Conservation (phyloP, 1,140 invertebrate genomes). For the Zaprionus kolodkinae region DNA sequence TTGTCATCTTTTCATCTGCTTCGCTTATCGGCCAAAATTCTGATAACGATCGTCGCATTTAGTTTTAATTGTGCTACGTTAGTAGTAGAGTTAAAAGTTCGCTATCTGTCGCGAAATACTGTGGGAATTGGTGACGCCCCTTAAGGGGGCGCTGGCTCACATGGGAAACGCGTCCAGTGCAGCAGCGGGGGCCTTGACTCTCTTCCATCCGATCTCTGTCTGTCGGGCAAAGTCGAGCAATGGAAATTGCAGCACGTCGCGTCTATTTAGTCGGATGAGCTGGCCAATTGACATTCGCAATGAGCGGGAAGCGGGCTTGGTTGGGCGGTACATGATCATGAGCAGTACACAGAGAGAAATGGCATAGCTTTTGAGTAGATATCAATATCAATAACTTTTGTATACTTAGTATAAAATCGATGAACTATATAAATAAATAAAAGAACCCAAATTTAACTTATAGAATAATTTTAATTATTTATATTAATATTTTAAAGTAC, state of each 20-base stretch:
- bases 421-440: too few species aligned
- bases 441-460: too few species aligned
- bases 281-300: conserved; percentile 60
- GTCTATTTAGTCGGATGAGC: conserved; percentile 59
- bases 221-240: conserved; percentile 43
- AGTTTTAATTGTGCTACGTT: conserved; percentile 55
- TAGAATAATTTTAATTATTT: too few species aligned
- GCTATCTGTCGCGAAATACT: conserved; percentile 31
- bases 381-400: too few species aligned
- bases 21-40: not conserved
- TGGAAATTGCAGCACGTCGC: conserved; percentile 63
- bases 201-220: conserved; percentile 25
- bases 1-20: conserved; percentile 1
- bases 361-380: too few species aligned
- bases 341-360: not conserved
- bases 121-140: conserved; percentile 31
- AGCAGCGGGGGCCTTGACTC: conserved; percentile 42
- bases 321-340: conserved; percentile 7
- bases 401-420: too few species aligned
- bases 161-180: conserved; percentile 38
- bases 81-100: conserved; percentile 33
- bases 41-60: conserved; percentile 45
- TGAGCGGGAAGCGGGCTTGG: conserved; percentile 9
- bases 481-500: too few species aligned
- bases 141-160: conserved; percentile 8